These are phyloP conservation scores for Camponotus pennsylvanicus DNA, from an alignment of 1,140 invertebrate genomes.

Conservation along the genomic window DNA sequence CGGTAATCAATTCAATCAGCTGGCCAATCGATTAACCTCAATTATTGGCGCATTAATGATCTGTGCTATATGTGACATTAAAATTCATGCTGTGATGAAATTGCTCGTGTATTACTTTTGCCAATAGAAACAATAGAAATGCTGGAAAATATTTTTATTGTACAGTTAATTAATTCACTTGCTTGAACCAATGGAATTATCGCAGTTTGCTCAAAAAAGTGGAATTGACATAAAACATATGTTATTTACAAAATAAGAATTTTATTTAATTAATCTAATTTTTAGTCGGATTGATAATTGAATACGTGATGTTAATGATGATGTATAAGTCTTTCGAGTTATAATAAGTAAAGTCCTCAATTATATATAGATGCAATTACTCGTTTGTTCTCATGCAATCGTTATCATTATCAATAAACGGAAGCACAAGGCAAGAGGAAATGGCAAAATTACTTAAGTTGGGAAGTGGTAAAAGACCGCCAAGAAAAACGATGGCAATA, in stretches of 20 bases:
- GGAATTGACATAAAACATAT: not conserved
- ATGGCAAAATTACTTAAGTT: slow-evolving; percentile 47
- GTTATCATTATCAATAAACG: slow-evolving; percentile 34
- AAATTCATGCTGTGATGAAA: slow-evolving; percentile 43
- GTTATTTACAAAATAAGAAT: not conserved
- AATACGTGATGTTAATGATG: not conserved
- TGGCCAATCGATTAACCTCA: slow-evolving; percentile 66
- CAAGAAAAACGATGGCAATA: slow-evolving; percentile 65
- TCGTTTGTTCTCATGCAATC: not conserved
- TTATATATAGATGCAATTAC: slow-evolving; percentile 4
- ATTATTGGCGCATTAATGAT: slow-evolving; percentile 67
- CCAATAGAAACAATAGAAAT: slow-evolving; percentile 13
- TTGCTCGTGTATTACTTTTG: slow-evolving; percentile 32
- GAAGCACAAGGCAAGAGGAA: not conserved
- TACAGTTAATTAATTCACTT: not conserved
- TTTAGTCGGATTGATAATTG: slow-evolving; percentile 4
- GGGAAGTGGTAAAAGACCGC: slow-evolving; percentile 44
- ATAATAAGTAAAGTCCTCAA: not conserved
- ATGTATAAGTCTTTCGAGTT: not conserved
- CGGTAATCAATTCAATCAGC: slow-evolving; percentile 67
- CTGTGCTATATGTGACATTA: slow-evolving; percentile 57
- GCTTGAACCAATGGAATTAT: not conserved
- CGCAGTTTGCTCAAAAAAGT: not conserved
- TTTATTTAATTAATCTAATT: not conserved
- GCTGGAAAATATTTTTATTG: slow-evolving; percentile 45